Base-by-base conservation (phyloP, 2,888 invertebrate species). In the Villa cingulata region DNA sequence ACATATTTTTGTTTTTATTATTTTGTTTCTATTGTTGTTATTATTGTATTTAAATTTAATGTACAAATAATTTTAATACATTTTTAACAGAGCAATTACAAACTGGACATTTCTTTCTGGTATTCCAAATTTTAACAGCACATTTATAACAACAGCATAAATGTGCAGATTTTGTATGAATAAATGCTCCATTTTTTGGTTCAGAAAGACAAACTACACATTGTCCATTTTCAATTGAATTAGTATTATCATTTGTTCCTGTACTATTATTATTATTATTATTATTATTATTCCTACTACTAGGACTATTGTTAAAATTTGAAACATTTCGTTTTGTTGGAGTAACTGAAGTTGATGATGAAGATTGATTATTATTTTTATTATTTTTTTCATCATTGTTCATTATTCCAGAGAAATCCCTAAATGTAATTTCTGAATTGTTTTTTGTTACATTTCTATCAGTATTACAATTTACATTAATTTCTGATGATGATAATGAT, bases 101-200 rank as follows among this genome's bases (percentile, higher is more conserved):
- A 3, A 81, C 71, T 1, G 83, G 83, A 60, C 83, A 83, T 23
- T 77, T 65, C 56, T 76, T 77, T 2, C 73, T 73, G 29, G 72
- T 73, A 15, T 72, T 71, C 78, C 82, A 80, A 1, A 79, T 77
- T 57, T 75, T 77, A 38, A 78, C 72, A 0, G 82, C 81, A 62
- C 83, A 83, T 46, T 72, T 74, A 56, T 83, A 83, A 58, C 83
- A 83, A 54, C 81, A 81, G 58, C 80, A 81, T 53, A 79, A 76
- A 51, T 83, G 83, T 1, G 76, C 77, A 47, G 76, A 74, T 40
- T 74, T 70, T 0, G 79, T 79, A 59, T 83, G 83, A 0, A 81
- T 74, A 57, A 83, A 83, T 36, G 78, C 76, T 1, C 80, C 79
- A 46, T 82, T 75, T 60, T 80, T 82, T 0, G 80, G 80, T 43